Base-by-base conservation (phyloP, 2,888 invertebrate species). In the Clepsis dumicolana region DNA sequence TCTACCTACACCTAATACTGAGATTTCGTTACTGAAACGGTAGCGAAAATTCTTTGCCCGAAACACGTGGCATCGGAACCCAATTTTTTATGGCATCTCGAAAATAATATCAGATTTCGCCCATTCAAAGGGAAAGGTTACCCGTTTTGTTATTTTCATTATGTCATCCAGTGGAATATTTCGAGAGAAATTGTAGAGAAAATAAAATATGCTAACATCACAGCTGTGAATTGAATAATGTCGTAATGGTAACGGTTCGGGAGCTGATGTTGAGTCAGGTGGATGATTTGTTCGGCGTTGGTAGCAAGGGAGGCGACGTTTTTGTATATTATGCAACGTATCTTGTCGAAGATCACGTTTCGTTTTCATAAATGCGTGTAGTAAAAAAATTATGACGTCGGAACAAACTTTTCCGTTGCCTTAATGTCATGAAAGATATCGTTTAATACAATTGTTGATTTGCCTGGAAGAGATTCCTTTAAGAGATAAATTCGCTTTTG, bases 61-160 rank as follows among this genome's bases (percentile, higher is more conserved):
- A 48, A 48, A 21, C 25, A 52, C 52, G 52, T 52, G 25, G 25
- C 18, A 52, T 3, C 1, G 52, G 25, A 52, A 25, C n/a, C 48
- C 18, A 25, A 25, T 25, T 25, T 52, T 52, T 48, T 14, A 48
- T 48, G 52, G 52, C n/a, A n/a, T 12, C 24, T 2, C 1, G 12
- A 50, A 50, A 25, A 52, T n/a, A 25, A 52, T 52, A 52, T 52
- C 25, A 52, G 52, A n/a, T 52, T 52, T 52, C 52, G 14, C 25
- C 14, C 52, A 52, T 52, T 52, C 52, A 52, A 25, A 52, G 25
- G 2, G 25, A 52, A 52, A 52, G 52, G 52, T 52, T 25, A 52
- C 52, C 52, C 52, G 25, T 50, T 50, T 24, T 24, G 50, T 52
- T 25, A 52, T 52, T 52, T 52, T 52, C 52, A 52, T 52, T 25